Percentiles rank a stretch among this genome's conserved stretches.
phyloP scores from a whole-genome alignment of 2,888 invertebrate species.

The Orthosia cruda region DNA sequence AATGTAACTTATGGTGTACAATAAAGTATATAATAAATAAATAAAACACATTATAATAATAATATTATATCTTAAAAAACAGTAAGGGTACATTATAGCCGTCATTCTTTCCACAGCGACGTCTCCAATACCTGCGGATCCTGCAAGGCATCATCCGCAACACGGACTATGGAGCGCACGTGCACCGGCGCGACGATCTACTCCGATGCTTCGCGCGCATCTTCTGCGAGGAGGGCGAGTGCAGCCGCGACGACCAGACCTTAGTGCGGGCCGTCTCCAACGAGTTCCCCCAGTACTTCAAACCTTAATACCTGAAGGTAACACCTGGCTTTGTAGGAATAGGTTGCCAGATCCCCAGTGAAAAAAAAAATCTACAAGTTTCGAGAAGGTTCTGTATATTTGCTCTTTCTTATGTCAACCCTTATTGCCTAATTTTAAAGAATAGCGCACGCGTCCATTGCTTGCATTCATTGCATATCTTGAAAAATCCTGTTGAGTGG shows the following conservation, averaged over 20 bases:
- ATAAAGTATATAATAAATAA: too few species aligned
- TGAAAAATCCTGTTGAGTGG: too few species aligned
- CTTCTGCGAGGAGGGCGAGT: conserved; percentile 95
- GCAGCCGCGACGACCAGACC: conserved; percentile 95
- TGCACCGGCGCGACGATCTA: conserved; percentile 95
- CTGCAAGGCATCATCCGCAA: conserved; percentile 96
- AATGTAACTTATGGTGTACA: too few species aligned
- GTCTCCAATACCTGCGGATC: conserved; percentile 95
- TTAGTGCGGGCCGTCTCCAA: conserved; percentile 96
- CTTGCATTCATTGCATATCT: too few species aligned
- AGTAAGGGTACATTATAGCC: background rate
- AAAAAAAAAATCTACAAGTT: background rate
- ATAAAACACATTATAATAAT: too few species aligned
- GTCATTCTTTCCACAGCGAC: conserved; percentile 89
- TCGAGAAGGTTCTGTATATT: conserved; percentile 10
- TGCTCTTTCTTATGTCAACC: conserved; percentile 1
- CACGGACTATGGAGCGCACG: conserved; percentile 95
- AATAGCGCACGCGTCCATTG: too few species aligned
- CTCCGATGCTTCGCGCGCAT: conserved; percentile 97
- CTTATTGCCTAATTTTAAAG: too few species aligned
- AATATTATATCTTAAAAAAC: too few species aligned
- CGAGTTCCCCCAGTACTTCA: conserved; percentile 96
- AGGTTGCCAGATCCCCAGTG: conserved; percentile 41
- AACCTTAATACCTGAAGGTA: conserved; percentile 87
- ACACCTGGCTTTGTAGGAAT: conserved; percentile 35